Base-by-base conservation (phyloP, 2,113 vertebrate genomes). In the Saimiri boliviensis region DNA sequence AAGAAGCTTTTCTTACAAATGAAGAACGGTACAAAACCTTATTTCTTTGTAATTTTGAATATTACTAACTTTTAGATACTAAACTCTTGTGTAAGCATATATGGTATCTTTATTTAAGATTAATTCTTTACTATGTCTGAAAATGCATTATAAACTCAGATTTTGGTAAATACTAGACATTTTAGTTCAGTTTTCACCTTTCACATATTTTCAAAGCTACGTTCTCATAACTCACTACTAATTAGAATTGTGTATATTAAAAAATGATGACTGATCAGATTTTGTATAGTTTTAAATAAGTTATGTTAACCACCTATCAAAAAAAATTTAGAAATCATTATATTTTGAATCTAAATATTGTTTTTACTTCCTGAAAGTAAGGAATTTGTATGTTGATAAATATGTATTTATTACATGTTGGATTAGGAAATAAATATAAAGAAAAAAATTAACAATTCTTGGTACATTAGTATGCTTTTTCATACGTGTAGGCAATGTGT, bases 21-120 rank as follows among this genome's bases (percentile, higher is more conserved):
- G 12, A 52, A 27, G 3, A n/a, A 49, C 49, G 35, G 70, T 92
- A 58, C 0, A 25, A 58, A 68, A 79, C 88, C 14, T 86, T 92
- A 58, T 3, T 54, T 79, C 23, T 45, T 92, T 21, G 23, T 25
- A n/a, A 52, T 88, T 82, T 94, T 90, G 9, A 91, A 10, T 93
- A 30, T 88, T 95, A 71, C 13, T 94, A 30, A 4, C 6, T 77
- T 97, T 91, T n/a, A 83, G 42, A n/a, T 63, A 94, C 40, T 87
- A 73, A 89, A 49, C 10, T 84, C 20, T n/a, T n/a, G 5, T 32
- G 0, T 81, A 92, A 93, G 13, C 4, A 86, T 94, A 73, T 5
- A 32, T 83, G 37, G 8, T 56, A n/a, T 10, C 14, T 23, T 93
- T 85, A 25, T 82, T 96, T 96, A 90, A 74, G 10, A 40, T 95